These are phyloP conservation scores for Periophthalmus magnuspinnatus DNA, from an alignment of 2,797 vertebrate species.

Conservation along the genomic window DNA sequence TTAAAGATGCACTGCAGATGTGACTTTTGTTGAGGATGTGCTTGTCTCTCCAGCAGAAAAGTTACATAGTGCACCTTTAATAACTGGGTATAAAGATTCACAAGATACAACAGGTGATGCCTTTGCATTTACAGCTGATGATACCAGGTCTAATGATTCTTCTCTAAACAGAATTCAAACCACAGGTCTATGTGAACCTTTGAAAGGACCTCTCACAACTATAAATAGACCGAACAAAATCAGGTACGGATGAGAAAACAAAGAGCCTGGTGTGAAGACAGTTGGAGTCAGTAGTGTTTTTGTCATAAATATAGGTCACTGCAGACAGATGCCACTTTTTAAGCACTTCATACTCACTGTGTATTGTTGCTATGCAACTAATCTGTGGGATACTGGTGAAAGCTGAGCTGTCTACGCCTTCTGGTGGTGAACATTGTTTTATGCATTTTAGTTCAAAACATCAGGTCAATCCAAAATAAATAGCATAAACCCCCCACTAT, in stretches of 20 bases:
- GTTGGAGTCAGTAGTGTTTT: neutral
- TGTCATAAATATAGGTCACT: constrained; percentile 3
- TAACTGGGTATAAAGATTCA: neutral
- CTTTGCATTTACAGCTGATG: neutral
- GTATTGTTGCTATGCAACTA: constrained; percentile 15
- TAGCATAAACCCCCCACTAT: too few species aligned
- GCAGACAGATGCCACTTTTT: constrained; percentile 6
- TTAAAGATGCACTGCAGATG: too few species aligned
- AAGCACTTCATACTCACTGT: constrained; percentile 2
- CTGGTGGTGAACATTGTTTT: constrained; percentile 5
- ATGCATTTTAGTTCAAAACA: neutral
- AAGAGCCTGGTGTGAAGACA: neutral
- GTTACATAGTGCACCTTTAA: neutral
- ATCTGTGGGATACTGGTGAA: neutral
- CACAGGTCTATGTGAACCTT: neutral
- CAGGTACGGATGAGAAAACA: neutral
- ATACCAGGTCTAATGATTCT: neutral
- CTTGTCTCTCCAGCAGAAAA: neutral
- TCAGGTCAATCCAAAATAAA: neutral
- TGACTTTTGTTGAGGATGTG: too few species aligned
- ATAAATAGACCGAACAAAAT: neutral
- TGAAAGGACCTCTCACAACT: neutral
- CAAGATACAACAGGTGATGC: neutral
- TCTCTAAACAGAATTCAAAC: neutral
- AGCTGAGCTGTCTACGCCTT: neutral